Percentiles rank a stretch among this genome's conserved stretches.
These are phyloP conservation scores for Pseudorectes ferrugineus DNA, from an alignment of 2,113 vertebrate genomes.

Conservation along the genomic window DNA sequence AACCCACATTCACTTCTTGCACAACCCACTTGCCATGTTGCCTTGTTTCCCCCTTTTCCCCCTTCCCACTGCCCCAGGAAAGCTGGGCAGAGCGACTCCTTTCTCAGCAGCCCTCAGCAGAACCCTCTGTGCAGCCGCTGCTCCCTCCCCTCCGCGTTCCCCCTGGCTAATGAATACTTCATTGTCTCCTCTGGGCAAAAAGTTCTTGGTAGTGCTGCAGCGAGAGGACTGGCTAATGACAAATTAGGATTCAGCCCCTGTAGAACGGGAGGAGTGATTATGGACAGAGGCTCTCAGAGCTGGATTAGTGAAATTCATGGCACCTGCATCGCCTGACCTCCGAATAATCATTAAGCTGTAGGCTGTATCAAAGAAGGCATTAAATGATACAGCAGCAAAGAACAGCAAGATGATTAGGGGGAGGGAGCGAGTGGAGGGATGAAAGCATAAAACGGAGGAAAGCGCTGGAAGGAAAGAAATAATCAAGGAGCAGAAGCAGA, in stretches of 20 bases:
- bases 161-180: conserved; percentile 68
- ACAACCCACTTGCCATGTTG: neutral
- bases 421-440: neutral
- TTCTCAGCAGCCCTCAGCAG: conserved; percentile 67
- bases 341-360: conserved; percentile 77
- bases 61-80: neutral
- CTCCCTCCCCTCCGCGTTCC: neutral
- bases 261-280: conserved; percentile 65
- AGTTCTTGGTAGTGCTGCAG: conserved; percentile 50
- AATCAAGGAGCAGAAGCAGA: neutral
- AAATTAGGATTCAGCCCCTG: conserved; percentile 75
- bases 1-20: neutral
- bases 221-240: conserved; percentile 55
- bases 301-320: conserved; percentile 67
- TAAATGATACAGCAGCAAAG: conserved; percentile 68
- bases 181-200: conserved; percentile 69
- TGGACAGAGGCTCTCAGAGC: conserved; percentile 78
- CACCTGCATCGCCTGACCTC: conserved; percentile 78
- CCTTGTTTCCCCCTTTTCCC: neutral
- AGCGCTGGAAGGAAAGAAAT: neutral
- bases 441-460: neutral
- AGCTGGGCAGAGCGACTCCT: conserved; percentile 57
- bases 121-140: conserved; percentile 16
- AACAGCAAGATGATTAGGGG: conserved; percentile 49
- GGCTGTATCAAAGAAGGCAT: conserved; percentile 79